phyloP scores from a whole-genome alignment of 2,113 vertebrate species.

The Forbesichthys papilliferus region DNA sequence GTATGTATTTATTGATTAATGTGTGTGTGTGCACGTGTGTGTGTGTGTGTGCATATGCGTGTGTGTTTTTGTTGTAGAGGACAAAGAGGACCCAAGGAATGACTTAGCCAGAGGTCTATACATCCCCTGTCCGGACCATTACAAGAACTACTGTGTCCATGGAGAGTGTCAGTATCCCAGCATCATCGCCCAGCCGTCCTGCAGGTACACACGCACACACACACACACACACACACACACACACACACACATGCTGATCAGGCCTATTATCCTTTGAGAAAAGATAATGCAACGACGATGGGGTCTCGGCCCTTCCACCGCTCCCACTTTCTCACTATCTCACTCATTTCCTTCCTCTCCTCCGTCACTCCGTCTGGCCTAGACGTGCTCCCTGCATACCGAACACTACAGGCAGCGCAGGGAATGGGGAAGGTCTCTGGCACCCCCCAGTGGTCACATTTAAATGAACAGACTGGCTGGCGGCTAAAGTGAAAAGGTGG shows the following conservation, averaged over 20 bases:
- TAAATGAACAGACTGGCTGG: not conserved
- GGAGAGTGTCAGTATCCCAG: constrained; percentile 95
- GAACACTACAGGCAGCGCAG: not conserved
- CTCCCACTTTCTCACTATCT: constrained; percentile 23
- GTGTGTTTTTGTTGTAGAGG: constrained; percentile 71
- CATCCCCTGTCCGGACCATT: constrained; percentile 93
- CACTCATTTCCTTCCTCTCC: constrained; percentile 37
- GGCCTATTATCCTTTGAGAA: constrained; percentile 48
- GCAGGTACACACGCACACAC: constrained; percentile 82
- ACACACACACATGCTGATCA: constrained; percentile 13
- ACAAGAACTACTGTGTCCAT: constrained; percentile 94
- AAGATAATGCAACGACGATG: constrained; percentile 51
- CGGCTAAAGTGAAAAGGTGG: constrained; percentile 6
- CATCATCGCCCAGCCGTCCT: constrained; percentile 88
- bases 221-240: constrained; percentile 7
- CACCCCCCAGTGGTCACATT: constrained; percentile 58
- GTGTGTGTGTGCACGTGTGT: constrained; percentile 12
- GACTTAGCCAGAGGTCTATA: constrained; percentile 86
- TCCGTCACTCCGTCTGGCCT: constrained; percentile 28
- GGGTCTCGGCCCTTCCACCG: constrained; percentile 31
- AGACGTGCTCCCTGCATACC: constrained; percentile 32
- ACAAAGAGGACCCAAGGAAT: constrained; percentile 85
- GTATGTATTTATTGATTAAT: constrained; percentile 1
- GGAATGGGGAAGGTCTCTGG: constrained; percentile 47
- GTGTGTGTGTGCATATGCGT: constrained; percentile 1